Base-by-base conservation (phyloP, 2,797 vertebrate species). In the Acanthurus leucopareius region DNA sequence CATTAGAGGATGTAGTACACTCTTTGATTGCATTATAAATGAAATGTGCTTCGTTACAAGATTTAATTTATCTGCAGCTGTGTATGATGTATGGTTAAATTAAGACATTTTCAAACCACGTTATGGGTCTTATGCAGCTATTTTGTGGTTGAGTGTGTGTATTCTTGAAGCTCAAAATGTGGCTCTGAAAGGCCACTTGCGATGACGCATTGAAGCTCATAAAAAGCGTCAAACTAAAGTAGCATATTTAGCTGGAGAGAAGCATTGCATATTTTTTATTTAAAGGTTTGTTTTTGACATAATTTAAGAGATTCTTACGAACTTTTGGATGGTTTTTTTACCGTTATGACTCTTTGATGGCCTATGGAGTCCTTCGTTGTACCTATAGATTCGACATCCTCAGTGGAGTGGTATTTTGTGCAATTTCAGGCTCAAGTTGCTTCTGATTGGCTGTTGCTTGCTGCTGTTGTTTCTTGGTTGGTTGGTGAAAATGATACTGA, bases 1-100 rank as follows among this genome's bases (percentile, higher is more conserved):
- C 69, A 65, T 10, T 62, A 88, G 78, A 58, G 74, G 74, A 77
- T 64, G 61, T 47, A 61, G 52, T 56, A 17, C 57, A 32, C 73
- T 63, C 79, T 75, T 67, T 79, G 77, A 85, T 84, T 73, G 75
- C 74, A 53, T 83, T 82, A 66, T 65, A 59, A 71, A 77, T 76
- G 53, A 75, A 62, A 10, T 58, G 64, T 60, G 47, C 67, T 82
- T 76, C n/a, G 45, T 63, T 57, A 72, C 44, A 44, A 52, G 16
- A 49, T 75, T 49, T 52, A 32, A 69, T 77, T 61, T 10, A 10
- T 53, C 53, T 59, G 44, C 16, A 19, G 57, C 65, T 11, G 28
- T 25, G 32, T 59, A 8, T 51, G 63, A 52, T 3, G 28, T 6
- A 7, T 15, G 7, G 25, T 1, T 11, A 61, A 19, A 38, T 58